Evolutionary conservation across 2,113 vertebrate genomes (phyloP).

Genomic region (Chaetodon auriga): DNA sequence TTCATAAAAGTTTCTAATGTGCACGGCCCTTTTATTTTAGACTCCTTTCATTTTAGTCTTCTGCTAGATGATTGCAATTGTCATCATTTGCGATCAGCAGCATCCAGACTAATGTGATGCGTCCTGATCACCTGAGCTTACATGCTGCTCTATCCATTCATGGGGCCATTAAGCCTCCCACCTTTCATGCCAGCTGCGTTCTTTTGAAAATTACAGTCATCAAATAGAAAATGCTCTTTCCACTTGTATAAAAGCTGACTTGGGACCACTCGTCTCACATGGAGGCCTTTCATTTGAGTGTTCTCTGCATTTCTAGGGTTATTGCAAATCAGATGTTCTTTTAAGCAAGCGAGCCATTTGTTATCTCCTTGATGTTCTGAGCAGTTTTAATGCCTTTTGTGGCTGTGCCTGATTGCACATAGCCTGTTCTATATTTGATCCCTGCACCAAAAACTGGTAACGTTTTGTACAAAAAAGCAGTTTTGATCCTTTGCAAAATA

Average conservation of each 20-base stretch:
- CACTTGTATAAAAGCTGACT: conserved; percentile 41
- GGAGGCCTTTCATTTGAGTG: conserved; percentile 46
- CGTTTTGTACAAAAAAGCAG: neutral
- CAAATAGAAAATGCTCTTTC: conserved; percentile 59
- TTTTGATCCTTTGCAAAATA: neutral
- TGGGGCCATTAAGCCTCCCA: conserved; percentile 56
- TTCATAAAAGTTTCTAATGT: conserved; percentile 1
- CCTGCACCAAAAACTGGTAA: neutral
- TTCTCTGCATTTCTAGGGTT: conserved; percentile 28
- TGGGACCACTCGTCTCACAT: conserved; percentile 25
- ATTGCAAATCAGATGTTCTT: conserved; percentile 30
- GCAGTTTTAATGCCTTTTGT: conserved; percentile 13
- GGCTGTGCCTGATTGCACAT: neutral
- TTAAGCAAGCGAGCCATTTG: conserved; percentile 3
- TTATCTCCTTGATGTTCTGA: conserved; percentile 11
- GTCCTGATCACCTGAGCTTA: conserved; percentile 46
- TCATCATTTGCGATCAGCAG: conserved; percentile 44
- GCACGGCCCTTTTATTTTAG: neutral
- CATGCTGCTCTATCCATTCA: conserved; percentile 19
- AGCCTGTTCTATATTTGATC: conserved; percentile 12
- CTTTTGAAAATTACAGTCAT: conserved; percentile 70
- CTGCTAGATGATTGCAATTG: neutral
- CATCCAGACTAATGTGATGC: conserved; percentile 37
- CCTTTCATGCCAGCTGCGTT: conserved; percentile 52
- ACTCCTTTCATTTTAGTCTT: conserved; percentile 13